These are phyloP conservation scores for Aeoliscus strigatus DNA, from an alignment of 2,797 vertebrate genomes.

Conservation along the genomic window DNA sequence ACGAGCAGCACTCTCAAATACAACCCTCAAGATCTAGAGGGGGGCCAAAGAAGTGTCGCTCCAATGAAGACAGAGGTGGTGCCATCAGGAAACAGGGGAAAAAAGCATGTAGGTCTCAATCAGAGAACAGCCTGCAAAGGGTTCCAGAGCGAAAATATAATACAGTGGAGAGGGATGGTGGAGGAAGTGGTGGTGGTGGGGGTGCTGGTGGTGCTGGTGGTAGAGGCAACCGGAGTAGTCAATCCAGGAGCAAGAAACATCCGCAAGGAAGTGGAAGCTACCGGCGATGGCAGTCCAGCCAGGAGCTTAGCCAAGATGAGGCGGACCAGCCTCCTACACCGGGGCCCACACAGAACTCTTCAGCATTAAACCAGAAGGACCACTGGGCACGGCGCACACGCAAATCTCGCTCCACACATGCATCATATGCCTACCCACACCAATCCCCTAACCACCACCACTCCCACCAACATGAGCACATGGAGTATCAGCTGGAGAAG, in stretches of 20 bases:
- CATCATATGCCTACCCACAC: conserved; percentile 41
- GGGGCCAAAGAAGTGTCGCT: conserved; percentile 75
- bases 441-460: conserved; percentile 39
- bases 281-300: conserved; percentile 76
- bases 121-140: conserved; percentile 80
- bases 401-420: conserved; percentile 40
- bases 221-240: conserved; percentile 45
- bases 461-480: conserved; percentile 42
- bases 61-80: conserved; percentile 64
- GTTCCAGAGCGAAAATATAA: conserved; percentile 72
- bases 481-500: conserved; percentile 58
- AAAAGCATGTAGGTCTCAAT: conserved; percentile 80
- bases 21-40: conserved; percentile 44
- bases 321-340: conserved; percentile 41
- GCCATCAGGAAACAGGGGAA: conserved; percentile 66
- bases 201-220: too few relatives aligned
- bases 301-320: conserved; percentile 81
- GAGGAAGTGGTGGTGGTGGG: conserved; percentile 46
- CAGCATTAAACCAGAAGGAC: conserved; percentile 32
- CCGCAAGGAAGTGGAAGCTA: conserved; percentile 44
- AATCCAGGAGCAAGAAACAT: conserved; percentile 56
- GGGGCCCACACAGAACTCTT: conserved; percentile 18
- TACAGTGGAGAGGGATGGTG: conserved; percentile 74
- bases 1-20: conserved; percentile 41
- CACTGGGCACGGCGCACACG: conserved; percentile 47